These are phyloP conservation scores for Eupsilia transversa DNA, from an alignment of 2,888 invertebrate genomes.

Conservation along the genomic window DNA sequence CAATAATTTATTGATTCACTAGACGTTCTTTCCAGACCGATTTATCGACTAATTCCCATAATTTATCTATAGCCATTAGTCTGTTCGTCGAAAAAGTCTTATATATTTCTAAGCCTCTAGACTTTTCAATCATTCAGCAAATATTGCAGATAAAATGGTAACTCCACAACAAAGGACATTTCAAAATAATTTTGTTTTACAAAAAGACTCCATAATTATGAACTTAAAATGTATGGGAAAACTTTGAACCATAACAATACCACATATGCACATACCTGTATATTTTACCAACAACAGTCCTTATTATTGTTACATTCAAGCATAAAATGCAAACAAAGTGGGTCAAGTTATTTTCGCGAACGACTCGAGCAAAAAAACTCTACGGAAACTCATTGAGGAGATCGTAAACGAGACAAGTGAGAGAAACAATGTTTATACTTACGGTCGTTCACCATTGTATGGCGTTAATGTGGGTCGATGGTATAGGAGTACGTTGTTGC, in stretches of 20 bases:
- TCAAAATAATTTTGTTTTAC: too few relatives aligned
- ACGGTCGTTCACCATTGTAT: slow-evolving; percentile 65
- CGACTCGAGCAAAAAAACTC: slow-evolving; percentile 41
- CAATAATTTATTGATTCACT: not conserved
- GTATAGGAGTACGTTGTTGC: slow-evolving; percentile 1
- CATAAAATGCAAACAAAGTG: slow-evolving; percentile 38
- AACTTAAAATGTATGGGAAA: slow-evolving; percentile 13
- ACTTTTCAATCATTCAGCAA: not conserved
- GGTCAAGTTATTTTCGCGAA: slow-evolving; percentile 61
- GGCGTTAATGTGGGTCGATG: slow-evolving; percentile 60
- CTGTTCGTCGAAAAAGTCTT: not conserved
- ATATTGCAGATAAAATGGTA: not conserved
- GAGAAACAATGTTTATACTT: slow-evolving; percentile 65
- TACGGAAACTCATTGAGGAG: slow-evolving; percentile 50
- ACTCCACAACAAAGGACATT: not conserved
- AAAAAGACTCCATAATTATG: not conserved
- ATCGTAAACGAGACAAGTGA: slow-evolving; percentile 56
- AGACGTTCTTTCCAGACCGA: slow-evolving; percentile 17
- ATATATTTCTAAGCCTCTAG: not conserved
- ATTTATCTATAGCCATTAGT: slow-evolving; percentile 5
- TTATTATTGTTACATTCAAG: slow-evolving; percentile 32
- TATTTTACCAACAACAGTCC: slow-evolving; percentile 18
- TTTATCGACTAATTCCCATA: slow-evolving; percentile 1
- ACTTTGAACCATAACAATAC: slow-evolving; percentile 19
- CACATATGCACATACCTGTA: slow-evolving; percentile 3